Conservation (phyloP, 2,113 vertebrate genomes). For the Albula goreensis region DNA sequence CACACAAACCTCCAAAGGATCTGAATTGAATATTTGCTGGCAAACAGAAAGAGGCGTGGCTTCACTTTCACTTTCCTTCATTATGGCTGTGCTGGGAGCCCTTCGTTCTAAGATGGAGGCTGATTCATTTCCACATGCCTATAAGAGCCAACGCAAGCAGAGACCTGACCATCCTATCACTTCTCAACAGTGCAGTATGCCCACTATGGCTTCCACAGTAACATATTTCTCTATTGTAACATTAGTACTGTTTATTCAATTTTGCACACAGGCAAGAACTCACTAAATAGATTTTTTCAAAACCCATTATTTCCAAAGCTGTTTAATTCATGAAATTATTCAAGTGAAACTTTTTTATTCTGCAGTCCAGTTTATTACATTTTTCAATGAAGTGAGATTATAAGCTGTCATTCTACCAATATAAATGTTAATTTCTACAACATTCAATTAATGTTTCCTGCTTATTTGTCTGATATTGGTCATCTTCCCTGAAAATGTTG, state of each 20-base stretch:
- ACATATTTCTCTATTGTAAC: not conserved
- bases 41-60: not conserved
- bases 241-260: not conserved
- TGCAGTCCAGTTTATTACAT: slow-evolving; percentile 16
- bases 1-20: not conserved
- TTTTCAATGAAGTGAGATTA: slow-evolving; percentile 12
- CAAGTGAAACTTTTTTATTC: slow-evolving; percentile 21
- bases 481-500: not conserved
- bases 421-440: slow-evolving; percentile 28
- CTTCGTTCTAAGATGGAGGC: not conserved
- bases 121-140: not conserved
- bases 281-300: slow-evolving; percentile 14
- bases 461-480: slow-evolving; percentile 16
- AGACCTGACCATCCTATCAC: not conserved
- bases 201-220: not conserved
- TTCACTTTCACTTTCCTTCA: too few relatives aligned
- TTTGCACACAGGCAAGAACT: not conserved
- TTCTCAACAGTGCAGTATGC: not conserved
- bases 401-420: slow-evolving; percentile 12
- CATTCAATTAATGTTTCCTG: slow-evolving; percentile 25
- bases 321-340: slow-evolving; percentile 28
- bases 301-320: not conserved
- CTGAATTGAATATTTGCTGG: not conserved
- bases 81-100: too few relatives aligned
- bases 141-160: not conserved